phyloP scores from a whole-genome alignment of 2,797 vertebrate species.

The Aplochiton taeniatus region DNA sequence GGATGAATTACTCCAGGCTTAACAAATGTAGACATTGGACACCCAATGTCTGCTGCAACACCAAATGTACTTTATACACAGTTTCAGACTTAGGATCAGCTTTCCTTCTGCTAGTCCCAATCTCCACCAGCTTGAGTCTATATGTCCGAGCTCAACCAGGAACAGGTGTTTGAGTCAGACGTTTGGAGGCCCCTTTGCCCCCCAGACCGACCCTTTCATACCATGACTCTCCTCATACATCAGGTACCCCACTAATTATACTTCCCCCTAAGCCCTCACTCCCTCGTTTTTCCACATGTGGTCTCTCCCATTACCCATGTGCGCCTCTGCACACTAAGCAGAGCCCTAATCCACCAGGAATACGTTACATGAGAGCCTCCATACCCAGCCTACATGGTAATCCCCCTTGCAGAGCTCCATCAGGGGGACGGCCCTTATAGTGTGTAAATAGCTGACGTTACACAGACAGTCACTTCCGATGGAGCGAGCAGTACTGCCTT shows the following conservation, averaged over 20 bases:
- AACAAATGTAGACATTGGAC: conserved; percentile 29
- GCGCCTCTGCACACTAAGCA: conserved; percentile 64
- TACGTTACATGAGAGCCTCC: conserved; percentile 64
- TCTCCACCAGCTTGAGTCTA: conserved; percentile 36
- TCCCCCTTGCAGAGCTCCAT: conserved; percentile 19
- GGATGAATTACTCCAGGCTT: conserved; percentile 4
- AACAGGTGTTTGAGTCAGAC: conserved; percentile 69
- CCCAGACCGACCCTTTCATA: conserved; percentile 60
- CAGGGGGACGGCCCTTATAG: conserved; percentile 39
- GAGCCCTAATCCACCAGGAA: conserved; percentile 66
- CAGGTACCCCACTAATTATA: conserved; percentile 70
- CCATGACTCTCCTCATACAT: conserved; percentile 61
- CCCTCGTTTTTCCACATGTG: conserved; percentile 52
- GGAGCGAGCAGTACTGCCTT: conserved; percentile 31
- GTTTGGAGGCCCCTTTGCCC: conserved; percentile 58
- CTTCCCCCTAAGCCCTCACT: conserved; percentile 28
- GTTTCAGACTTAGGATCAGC: conserved; percentile 32
- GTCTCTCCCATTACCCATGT: conserved; percentile 68
- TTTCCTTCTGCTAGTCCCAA: conserved; percentile 24
- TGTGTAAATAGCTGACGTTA: conserved; percentile 57
- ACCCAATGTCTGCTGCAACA: no score
- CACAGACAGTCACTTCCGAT: conserved; percentile 48
- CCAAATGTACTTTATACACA: no score
- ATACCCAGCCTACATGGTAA: background rate
- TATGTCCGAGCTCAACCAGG: conserved; percentile 45